Evolutionary conservation across 2,113 vertebrate species (phyloP).

Genomic region (Platysteira castanea): DNA sequence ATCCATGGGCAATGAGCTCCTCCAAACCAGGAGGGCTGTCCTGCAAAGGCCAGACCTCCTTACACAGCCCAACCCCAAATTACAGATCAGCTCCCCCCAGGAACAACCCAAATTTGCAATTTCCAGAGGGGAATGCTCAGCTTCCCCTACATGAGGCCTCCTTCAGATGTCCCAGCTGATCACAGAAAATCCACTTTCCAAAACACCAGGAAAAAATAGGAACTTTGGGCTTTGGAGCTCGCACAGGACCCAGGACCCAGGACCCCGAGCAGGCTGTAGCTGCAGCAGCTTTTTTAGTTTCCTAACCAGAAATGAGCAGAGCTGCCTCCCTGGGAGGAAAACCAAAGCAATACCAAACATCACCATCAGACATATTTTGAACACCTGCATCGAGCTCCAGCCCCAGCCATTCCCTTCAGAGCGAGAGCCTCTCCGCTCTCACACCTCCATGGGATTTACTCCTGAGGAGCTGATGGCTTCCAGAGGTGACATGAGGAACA

Average conservation of each 20-base stretch:
- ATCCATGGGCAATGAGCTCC: neutral
- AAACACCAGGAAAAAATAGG: neutral
- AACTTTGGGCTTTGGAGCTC: neutral
- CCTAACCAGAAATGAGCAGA: neutral
- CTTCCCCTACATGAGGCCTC: neutral
- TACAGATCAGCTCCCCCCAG: neutral
- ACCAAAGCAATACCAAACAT: neutral
- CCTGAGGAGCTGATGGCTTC: neutral
- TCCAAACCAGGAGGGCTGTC: neutral
- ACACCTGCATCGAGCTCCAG: neutral
- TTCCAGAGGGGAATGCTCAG: neutral
- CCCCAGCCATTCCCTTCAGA: neutral
- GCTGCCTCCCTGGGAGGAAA: neutral
- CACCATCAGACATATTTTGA: fast-evolving
- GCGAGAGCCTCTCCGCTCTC: neutral
- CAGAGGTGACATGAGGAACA: neutral
- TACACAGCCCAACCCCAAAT: neutral
- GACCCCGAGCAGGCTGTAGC: neutral
- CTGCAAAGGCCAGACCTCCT: neutral
- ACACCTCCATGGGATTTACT: neutral
- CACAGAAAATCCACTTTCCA: neutral
- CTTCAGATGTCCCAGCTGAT: neutral
- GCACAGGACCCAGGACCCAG: fast-evolving
- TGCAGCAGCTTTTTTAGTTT: neutral
- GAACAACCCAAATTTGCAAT: neutral